phyloP scores from a whole-genome alignment of 2,888 invertebrate genomes.

The Hermaeophaga mercurialis region DNA sequence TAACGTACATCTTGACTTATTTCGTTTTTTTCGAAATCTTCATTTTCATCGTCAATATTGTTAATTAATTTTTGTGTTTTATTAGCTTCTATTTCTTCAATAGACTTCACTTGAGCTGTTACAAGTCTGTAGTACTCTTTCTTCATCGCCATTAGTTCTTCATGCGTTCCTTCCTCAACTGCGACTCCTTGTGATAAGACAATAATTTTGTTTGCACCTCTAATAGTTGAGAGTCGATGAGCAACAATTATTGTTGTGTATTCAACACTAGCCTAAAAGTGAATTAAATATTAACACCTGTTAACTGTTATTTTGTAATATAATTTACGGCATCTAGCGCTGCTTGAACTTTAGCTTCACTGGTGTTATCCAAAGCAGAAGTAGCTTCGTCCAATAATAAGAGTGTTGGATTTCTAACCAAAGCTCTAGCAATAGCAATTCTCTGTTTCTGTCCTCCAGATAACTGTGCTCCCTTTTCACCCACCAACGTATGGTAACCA shows the following conservation, averaged over 20 bases:
- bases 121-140: slow-evolving; percentile 74
- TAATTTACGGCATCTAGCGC: slow-evolving; percentile 71
- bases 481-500: slow-evolving; percentile 83
- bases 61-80: slow-evolving; percentile 4
- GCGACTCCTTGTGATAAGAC: slow-evolving; percentile 72
- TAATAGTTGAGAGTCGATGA: slow-evolving; percentile 76
- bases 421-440: slow-evolving; percentile 87
- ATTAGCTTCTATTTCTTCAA: slow-evolving; percentile 18
- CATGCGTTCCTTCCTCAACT: slow-evolving; percentile 73
- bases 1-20: not conserved
- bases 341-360: slow-evolving; percentile 84
- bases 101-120: slow-evolving; percentile 62
- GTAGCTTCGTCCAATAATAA: slow-evolving; percentile 86
- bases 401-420: slow-evolving; percentile 80
- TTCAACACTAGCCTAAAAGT: slow-evolving; percentile 69
- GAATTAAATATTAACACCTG: too few relatives aligned
- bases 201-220: slow-evolving; percentile 74
- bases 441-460: slow-evolving; percentile 92
- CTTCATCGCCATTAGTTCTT: slow-evolving; percentile 67
- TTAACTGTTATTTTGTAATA: too few relatives aligned
- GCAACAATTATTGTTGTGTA: slow-evolving; percentile 81
- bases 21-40: slow-evolving; percentile 26
- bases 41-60: slow-evolving; percentile 25
- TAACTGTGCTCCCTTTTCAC: slow-evolving; percentile 81
- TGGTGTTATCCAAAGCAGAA: slow-evolving; percentile 84